These are phyloP conservation scores for Samia ricini DNA, from an alignment of 1,140 invertebrate genomes.

Conservation along the genomic window DNA sequence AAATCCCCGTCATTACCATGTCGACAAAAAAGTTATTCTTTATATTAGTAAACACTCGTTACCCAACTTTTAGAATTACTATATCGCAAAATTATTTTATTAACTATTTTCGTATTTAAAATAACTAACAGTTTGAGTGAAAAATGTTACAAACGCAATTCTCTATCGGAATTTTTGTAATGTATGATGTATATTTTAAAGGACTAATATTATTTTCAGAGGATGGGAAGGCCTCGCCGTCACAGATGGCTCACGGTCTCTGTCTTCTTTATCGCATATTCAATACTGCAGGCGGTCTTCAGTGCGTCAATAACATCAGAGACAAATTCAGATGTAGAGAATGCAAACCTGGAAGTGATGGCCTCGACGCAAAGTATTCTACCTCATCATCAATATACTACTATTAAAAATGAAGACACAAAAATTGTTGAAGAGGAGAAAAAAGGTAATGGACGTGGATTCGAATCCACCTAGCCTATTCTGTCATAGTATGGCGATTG, in stretches of 20 bases:
- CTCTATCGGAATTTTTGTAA: too few species aligned
- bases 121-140: background rate
- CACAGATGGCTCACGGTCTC: conserved; percentile 77
- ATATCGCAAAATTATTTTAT: background rate
- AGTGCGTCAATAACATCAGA: conserved; percentile 41
- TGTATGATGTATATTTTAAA: too few species aligned
- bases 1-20: too few species aligned
- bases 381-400: background rate
- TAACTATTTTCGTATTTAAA: background rate
- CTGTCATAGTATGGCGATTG: too few species aligned
- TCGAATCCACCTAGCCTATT: too few species aligned
- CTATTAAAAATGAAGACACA: background rate
- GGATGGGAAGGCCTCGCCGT: conserved; percentile 75
- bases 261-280: conserved; percentile 78
- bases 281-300: conserved; percentile 75
- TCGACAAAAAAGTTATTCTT: too few species aligned
- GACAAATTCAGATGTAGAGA: conserved; percentile 12
- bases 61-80: too few species aligned
- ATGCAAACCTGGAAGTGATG: background rate
- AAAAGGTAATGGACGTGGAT: too few species aligned
- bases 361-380: background rate
- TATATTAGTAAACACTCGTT: too few species aligned
- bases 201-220: conserved; percentile 52
- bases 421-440: background rate
- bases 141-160: too few species aligned